Base-by-base conservation (phyloP, 2,113 vertebrate genomes). In the Apteryx mantelli region DNA sequence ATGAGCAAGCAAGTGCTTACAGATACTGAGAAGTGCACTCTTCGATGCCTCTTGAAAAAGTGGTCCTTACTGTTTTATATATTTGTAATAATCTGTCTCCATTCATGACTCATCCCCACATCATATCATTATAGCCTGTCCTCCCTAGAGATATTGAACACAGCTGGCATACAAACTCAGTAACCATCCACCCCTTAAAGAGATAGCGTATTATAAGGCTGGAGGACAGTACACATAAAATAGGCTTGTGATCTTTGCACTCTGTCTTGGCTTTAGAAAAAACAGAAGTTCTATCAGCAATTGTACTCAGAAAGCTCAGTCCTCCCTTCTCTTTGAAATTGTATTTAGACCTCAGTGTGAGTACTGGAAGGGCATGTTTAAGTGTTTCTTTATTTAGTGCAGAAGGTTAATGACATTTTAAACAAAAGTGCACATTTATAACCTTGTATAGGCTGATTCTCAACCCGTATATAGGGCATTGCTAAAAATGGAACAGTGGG, bases 331-430 rank as follows among this genome's bases (percentile, higher is more conserved):
- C 71, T 91, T 96, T 96, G 95, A 97, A 96, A 85, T 97, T 94
- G 88, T 96, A 82, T 94, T 94, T 95, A 97, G 64, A 26, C 24
- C 5, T 94, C 77, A 63, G 84, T 95, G 58, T 46, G 84, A 97
- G 87, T 93, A 91, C 70, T 96, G 85, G 69, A 95, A 93, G 94
- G 87, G 88, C 78, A 71, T 83, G 40, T 63, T 90, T 76, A 78
- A 93, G 68, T 82, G 71, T 93, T 94, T 90, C 82, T 89, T 93
- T 95, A 93, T 97, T 96, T 86, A 77, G 97, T 96, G 64, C 81
- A 83, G 70, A 91, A 95, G 86, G 82, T 89, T 96, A 93, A 94
- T 84, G 84, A 85, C 52, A 89, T 96, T 97, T 97, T 79, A 95
- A 97, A 93, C 81, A 95, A 81, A 94, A 94, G 76, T 61, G 61